Conservation (phyloP, 2,113 vertebrate genomes). For the Zosterops japonicus region DNA sequence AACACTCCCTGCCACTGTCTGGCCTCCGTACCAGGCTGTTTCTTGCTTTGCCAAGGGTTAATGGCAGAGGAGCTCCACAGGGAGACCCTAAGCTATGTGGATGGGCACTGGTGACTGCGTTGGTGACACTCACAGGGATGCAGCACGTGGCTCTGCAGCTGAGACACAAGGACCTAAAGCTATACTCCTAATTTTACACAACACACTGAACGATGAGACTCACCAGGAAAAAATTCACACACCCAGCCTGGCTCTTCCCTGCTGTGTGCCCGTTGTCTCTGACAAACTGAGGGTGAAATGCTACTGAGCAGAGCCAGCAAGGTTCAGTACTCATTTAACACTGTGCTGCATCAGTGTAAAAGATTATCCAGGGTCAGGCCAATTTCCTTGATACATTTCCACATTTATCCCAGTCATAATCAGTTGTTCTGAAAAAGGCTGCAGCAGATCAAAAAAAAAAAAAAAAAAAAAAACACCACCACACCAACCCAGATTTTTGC, state of each 20-base stretch:
- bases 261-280: not conserved
- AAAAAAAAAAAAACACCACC: too few relatives aligned
- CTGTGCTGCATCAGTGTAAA: not conserved
- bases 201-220: not conserved
- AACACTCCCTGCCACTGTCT: not conserved
- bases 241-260: not conserved
- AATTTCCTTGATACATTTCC: not conserved
- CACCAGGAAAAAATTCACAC: not conserved
- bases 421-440: not conserved
- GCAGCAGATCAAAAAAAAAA: too few relatives aligned
- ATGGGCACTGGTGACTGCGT: accelerated
- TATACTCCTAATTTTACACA: not conserved
- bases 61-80: not conserved
- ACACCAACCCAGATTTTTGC: not conserved
- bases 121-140: not conserved
- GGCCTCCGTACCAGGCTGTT: not conserved
- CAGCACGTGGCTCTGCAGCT: not conserved
- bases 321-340: not conserved
- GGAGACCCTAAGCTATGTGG: accelerated
- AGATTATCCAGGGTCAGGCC: not conserved
- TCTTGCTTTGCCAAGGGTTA: not conserved
- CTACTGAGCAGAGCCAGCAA: not conserved
- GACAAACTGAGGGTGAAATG: not conserved
- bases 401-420: not conserved
- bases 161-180: not conserved